Evolutionary conservation across 1,140 invertebrate genomes (phyloP).

Genomic region (Drosophila willistoni): DNA sequence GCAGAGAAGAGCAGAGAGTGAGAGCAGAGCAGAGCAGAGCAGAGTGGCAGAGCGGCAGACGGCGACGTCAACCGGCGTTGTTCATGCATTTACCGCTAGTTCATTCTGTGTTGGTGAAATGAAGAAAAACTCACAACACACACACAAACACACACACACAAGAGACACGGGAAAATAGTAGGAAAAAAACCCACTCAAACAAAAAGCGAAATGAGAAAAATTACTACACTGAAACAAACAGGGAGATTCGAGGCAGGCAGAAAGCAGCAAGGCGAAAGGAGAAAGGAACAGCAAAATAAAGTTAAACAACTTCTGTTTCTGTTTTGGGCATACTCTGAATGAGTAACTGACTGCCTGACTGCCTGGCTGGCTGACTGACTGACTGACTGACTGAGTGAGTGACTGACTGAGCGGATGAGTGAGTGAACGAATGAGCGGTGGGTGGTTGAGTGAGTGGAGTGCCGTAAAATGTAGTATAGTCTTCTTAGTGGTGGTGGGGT

Average conservation of each 20-base stretch:
- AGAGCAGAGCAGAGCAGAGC: conserved; percentile 24
- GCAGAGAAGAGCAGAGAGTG: conserved; percentile 33
- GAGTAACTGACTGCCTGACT: conserved; percentile 44
- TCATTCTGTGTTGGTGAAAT: conserved; percentile 56
- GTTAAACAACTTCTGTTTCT: conserved; percentile 54
- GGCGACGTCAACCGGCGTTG: conserved; percentile 52
- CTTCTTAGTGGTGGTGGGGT: background rate
- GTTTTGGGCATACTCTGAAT: conserved; percentile 62
- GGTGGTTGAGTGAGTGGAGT: conserved; percentile 11
- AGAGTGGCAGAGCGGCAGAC: conserved; percentile 23
- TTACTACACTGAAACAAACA: conserved; percentile 70
- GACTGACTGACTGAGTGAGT: conserved; percentile 52
- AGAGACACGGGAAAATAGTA: conserved; percentile 53
- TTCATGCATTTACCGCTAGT: conserved; percentile 79
- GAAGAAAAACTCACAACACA: conserved; percentile 40
- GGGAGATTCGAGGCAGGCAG: background rate
- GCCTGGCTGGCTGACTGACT: conserved; percentile 51
- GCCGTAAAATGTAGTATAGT: background rate
- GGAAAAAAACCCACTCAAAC: conserved; percentile 70
- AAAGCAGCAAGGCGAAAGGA: conserved; percentile 12
- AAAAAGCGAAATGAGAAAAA: conserved; percentile 81
- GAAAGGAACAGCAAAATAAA: conserved; percentile 24
- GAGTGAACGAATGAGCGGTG: conserved; percentile 27
- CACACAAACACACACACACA: conserved; percentile 36
- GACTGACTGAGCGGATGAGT: conserved; percentile 49